These are phyloP conservation scores for Steinernema khuongi DNA, from an alignment of 1,140 invertebrate genomes.

Conservation along the genomic window DNA sequence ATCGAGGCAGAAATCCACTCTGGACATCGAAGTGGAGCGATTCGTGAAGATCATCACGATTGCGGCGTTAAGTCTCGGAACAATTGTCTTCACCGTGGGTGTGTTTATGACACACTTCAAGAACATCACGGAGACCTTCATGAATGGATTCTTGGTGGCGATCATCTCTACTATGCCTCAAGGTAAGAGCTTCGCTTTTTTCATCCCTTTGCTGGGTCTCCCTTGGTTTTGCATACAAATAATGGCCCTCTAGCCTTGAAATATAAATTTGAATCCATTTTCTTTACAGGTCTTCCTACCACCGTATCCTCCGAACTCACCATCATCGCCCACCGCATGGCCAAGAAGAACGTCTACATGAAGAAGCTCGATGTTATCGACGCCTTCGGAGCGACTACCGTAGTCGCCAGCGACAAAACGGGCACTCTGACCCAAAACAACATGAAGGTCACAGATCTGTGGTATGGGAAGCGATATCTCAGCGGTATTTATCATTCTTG, in stretches of 20 bases:
- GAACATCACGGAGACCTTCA: slow-evolving; percentile 29
- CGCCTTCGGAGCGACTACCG: slow-evolving; percentile 58
- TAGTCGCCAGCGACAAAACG: slow-evolving; percentile 92
- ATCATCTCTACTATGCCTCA: slow-evolving; percentile 38
- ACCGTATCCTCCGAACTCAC: slow-evolving; percentile 64
- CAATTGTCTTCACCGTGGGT: slow-evolving; percentile 31
- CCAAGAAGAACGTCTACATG: slow-evolving; percentile 61
- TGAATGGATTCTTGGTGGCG: slow-evolving; percentile 35
- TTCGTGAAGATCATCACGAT: slow-evolving; percentile 36
- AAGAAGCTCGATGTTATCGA: slow-evolving; percentile 63
- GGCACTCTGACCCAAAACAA: slow-evolving; percentile 97
- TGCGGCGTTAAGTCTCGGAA: slow-evolving; percentile 34
- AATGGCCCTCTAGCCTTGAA: too few relatives aligned
- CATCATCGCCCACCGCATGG: slow-evolving; percentile 62
- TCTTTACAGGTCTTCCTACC: slow-evolving; percentile 59
- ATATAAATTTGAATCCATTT: not conserved
- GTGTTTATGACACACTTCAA: slow-evolving; percentile 24
- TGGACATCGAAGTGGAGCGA: slow-evolving; percentile 32
- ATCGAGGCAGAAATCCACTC: slow-evolving; percentile 27
- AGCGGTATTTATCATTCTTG: slow-evolving; percentile 36
- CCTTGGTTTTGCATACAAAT: too few relatives aligned
- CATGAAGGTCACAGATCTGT: slow-evolving; percentile 76
- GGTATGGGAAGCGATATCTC: slow-evolving; percentile 48
- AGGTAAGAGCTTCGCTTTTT: slow-evolving; percentile 18
- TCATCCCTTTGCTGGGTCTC: too few relatives aligned